phyloP scores from a whole-genome alignment of 1,140 invertebrate genomes.

The Sycophila sp. region DNA sequence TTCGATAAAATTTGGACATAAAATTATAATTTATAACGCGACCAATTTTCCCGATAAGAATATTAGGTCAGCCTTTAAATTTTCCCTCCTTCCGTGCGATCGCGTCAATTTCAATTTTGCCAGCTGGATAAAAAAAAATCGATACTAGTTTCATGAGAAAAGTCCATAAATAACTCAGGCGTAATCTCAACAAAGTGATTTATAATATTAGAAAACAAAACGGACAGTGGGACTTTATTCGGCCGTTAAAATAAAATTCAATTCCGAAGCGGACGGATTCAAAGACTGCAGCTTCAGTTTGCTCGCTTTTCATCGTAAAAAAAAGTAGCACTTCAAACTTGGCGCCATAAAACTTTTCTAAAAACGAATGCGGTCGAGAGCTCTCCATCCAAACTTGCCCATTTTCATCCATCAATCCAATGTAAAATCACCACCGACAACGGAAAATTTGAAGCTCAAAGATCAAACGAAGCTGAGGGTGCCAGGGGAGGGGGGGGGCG shows the following conservation, averaged over 20 bases:
- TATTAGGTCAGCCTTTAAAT: too few species aligned
- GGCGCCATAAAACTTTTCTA: slow-evolving; percentile 21
- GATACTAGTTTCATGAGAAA: too few species aligned
- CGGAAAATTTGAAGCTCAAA: neutral
- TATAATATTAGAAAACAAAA: slow-evolving; percentile 2
- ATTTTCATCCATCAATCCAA: slow-evolving; percentile 27
- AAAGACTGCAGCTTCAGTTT: neutral
- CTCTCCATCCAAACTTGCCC: slow-evolving; percentile 4
- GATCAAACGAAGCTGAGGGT: too few species aligned
- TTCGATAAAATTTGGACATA: too few species aligned
- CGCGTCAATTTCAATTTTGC: too few species aligned
- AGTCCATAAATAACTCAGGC: too few species aligned
- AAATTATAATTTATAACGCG: too few species aligned
- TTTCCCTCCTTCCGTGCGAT: too few species aligned
- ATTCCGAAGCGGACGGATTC: neutral
- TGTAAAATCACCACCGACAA: neutral
- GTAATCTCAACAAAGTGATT: neutral
- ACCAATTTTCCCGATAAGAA: too few species aligned
- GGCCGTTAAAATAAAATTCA: slow-evolving; percentile 13
- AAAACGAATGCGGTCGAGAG: slow-evolving; percentile 2
- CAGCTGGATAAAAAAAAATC: too few species aligned
- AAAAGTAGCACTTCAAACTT: slow-evolving; percentile 15
- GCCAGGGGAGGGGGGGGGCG: too few species aligned
- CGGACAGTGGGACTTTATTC: slow-evolving; percentile 1
- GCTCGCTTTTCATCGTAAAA: neutral